Conservation (phyloP, 2,888 invertebrate genomes). For the Lutraria lutraria region DNA sequence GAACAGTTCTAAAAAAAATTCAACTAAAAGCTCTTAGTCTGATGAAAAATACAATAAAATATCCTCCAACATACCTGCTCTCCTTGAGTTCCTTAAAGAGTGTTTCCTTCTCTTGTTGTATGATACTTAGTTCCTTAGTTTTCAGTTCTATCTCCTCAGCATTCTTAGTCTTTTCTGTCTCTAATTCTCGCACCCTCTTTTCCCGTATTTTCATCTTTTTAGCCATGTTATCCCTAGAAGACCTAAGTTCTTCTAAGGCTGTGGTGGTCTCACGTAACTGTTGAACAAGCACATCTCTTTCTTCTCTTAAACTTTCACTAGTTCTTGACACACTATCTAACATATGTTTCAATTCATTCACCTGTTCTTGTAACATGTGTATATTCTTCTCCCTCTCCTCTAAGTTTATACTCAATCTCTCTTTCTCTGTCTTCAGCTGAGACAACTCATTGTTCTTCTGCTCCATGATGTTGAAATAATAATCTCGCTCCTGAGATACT, state of each 20-base stretch:
- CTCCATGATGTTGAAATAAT: constrained; percentile 80
- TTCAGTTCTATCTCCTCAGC: constrained; percentile 69
- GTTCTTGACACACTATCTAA: constrained; percentile 77
- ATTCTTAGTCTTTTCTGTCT: constrained; percentile 75
- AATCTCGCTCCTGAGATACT: constrained; percentile 80
- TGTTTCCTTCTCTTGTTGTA: constrained; percentile 79
- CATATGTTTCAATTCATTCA: constrained; percentile 77
- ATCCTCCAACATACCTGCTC: constrained; percentile 63
- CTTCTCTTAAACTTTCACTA: constrained; percentile 77
- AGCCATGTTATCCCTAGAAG: constrained; percentile 74
- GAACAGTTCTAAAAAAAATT: too few species aligned
- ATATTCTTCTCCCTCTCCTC: constrained; percentile 84
- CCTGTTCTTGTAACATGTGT: constrained; percentile 79
- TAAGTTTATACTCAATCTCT: constrained; percentile 79
- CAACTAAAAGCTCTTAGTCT: too few species aligned
- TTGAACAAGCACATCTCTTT: constrained; percentile 77
- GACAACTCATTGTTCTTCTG: constrained; percentile 80
- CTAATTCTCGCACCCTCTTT: constrained; percentile 77
- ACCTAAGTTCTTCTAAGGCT: constrained; percentile 77
- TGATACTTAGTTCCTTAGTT: constrained; percentile 73
- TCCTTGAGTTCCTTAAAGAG: constrained; percentile 79
- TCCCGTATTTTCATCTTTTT: constrained; percentile 81
- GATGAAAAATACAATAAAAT: too few species aligned
- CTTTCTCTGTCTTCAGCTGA: constrained; percentile 75
- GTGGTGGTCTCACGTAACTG: constrained; percentile 76